Base-by-base conservation (phyloP, 2,113 vertebrate genomes). In the Cheilinus undulatus region DNA sequence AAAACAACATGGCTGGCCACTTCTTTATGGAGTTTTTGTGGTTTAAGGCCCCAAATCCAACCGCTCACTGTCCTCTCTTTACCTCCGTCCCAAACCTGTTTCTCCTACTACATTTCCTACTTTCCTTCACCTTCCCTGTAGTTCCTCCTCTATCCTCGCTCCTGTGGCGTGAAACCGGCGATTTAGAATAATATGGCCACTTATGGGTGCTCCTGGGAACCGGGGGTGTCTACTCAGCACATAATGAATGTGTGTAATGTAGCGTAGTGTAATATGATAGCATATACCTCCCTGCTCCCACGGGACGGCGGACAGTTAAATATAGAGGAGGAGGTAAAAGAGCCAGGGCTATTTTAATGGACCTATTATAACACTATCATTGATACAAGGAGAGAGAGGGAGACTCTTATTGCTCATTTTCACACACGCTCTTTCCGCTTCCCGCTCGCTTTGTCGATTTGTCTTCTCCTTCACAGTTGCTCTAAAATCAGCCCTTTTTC, bases 191-290 rank as follows among this genome's bases (percentile, higher is more conserved):
- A 92, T 91, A 86, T 51, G 78, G 86, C 89, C 90, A 91, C 88
- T 91, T 92, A 91, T 74, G 83, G 84, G 84, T 60, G 86, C 89
- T 91, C 87, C 86, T 82, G 89, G 90, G 90, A 91, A 66, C 88
- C 81, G 69, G 83, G 80, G 86, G 90, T 89, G 90, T 88, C 90
- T 90, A 80, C 89, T 92, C 91, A 87, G 91, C 91, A 91, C 87
- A 88, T 91, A 92, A 92, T 92, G 89, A 92, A 92, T 91, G 91
- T 89, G 90, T 92, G 89, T 91, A 92, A 92, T 92, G 91, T 92
- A 91, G 89, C 89, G 73, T 90, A 85, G 86, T 87, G 89, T 92
- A 90, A 92, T 86, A 82, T 86, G 90, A 92, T 89, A 85, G 91
- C 88, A 74, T 91, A 91, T 91, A 88, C 88, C 86, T 86, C 72